Percentiles rank a stretch among this genome's conserved stretches.
phyloP scores from a whole-genome alignment of 37 sponge, comb jelly and placozoan genomes.

The Oopsacas minuta region DNA sequence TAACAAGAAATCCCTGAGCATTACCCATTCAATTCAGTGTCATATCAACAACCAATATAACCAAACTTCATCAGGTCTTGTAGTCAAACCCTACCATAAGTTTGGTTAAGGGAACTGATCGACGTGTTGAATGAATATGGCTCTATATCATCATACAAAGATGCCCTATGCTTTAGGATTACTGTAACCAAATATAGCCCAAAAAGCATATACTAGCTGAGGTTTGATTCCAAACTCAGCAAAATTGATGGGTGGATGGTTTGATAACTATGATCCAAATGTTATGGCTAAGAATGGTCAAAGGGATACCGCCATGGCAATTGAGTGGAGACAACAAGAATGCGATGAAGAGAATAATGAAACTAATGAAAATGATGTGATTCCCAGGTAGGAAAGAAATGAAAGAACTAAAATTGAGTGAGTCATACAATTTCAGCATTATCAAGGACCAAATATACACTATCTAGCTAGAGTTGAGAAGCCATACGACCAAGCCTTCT shows the following conservation, averaged over 20 bases:
- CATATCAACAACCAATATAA: no score
- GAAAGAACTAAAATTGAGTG: not conserved
- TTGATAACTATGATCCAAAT: not conserved
- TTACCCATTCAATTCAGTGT: no score
- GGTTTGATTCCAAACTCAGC: not conserved
- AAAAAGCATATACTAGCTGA: not conserved
- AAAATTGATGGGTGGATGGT: not conserved
- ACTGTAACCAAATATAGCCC: not conserved
- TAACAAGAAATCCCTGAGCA: no score
- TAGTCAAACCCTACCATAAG: no score
- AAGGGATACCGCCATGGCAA: not conserved
- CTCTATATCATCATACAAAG: not conserved
- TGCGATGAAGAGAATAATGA: not conserved
- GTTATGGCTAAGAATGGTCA: not conserved
- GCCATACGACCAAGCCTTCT: not conserved
- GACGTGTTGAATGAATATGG: not conserved
- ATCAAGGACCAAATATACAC: not conserved
- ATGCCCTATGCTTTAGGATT: not conserved
- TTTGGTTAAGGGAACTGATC: not conserved
- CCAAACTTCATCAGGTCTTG: no score
- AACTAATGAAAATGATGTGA: not conserved
- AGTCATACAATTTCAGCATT: not conserved
- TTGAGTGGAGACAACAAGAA: not conserved
- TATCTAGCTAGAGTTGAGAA: not conserved
- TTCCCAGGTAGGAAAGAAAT: not conserved